phyloP scores from a whole-genome alignment of 2,888 invertebrate species.

The Apotomis betuletana region DNA sequence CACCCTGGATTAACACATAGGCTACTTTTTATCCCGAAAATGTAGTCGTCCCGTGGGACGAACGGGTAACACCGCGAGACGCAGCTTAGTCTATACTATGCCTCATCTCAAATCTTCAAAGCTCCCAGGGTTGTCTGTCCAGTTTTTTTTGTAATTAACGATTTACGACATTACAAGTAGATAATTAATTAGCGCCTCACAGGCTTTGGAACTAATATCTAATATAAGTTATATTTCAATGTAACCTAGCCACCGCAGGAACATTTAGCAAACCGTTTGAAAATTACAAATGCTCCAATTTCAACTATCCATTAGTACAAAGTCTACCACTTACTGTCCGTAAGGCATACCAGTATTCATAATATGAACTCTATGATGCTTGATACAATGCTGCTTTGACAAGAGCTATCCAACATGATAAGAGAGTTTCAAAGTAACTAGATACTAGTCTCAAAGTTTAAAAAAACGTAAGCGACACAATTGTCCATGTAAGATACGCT shows the following conservation, averaged over 20 bases:
- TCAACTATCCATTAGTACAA: conserved; percentile 25
- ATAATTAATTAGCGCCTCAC: too few relatives aligned
- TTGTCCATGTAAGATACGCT: not conserved
- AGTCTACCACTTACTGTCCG: not conserved
- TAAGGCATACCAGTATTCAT: not conserved
- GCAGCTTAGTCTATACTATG: too few relatives aligned
- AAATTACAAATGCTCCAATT: conserved; percentile 25
- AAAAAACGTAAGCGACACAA: not conserved
- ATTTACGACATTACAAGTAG: too few relatives aligned
- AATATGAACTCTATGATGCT: not conserved
- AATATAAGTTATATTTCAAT: not conserved
- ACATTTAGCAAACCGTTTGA: conserved; percentile 20
- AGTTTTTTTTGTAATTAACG: too few relatives aligned
- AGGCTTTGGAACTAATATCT: too few relatives aligned
- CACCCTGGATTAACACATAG: too few relatives aligned
- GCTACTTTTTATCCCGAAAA: too few relatives aligned
- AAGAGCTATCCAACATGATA: not conserved
- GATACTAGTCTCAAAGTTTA: not conserved
- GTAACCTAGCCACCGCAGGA: not conserved
- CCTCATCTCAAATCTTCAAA: too few relatives aligned
- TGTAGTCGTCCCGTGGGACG: too few relatives aligned
- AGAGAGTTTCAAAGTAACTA: not conserved
- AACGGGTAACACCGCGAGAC: too few relatives aligned
- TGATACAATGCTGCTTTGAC: not conserved
- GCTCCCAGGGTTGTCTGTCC: too few relatives aligned